Base-by-base conservation (phyloP, 2,797 vertebrate species). In the Malacoctenus gilli region DNA sequence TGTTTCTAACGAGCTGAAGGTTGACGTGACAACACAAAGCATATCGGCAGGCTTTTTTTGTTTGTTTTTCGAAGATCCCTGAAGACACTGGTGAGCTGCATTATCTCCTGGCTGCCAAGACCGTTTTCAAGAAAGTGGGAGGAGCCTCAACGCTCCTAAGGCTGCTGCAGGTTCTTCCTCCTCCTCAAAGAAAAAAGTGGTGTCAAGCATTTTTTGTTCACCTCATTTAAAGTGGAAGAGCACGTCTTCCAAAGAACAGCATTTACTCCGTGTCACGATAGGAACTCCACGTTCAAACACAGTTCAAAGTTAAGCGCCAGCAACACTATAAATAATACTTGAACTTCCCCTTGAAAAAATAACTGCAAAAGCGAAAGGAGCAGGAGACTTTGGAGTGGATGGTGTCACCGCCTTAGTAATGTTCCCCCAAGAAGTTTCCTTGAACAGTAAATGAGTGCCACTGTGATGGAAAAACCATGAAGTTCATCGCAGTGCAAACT, bases 231-330 rank as follows among this genome's bases (percentile, higher is more conserved):
- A 44, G 31, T 11, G 19, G 30, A 16, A 44, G 43, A 34, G 22
- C 28, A 59, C 55, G 59, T 52, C 51, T 30, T 46, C 64, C 49
- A 22, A 59, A 21, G 40, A 49, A 39, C 22, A 37, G 11, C 7
- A 19, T 58, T 11, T 41, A 37, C 25, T 12, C 28, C 15, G 40
- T 52, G 28, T 39, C 59, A 37, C 23, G 23, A 58, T 43, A 55
- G 11, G 14, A 68, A 65, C 47, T 56, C 41, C 39, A 32, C 28
- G 14, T 66, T 75, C 76, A 84, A 83, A 88, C 88, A 87, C 79
- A 87, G 75, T 70, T 59, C 35, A 35, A 77, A 82, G 85, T 83
- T 78, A 77, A 52, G 79, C 57, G 48, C 43, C 58, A 55, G 32
- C 40, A 59, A 65, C 72, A 61, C 60, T 22, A 18, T 74, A 77